Percentiles rank a stretch among this genome's conserved stretches.
Evolutionary conservation across 2,797 vertebrate genomes (phyloP).

Genomic region (Acrossocheilus wenchowensis): DNA sequence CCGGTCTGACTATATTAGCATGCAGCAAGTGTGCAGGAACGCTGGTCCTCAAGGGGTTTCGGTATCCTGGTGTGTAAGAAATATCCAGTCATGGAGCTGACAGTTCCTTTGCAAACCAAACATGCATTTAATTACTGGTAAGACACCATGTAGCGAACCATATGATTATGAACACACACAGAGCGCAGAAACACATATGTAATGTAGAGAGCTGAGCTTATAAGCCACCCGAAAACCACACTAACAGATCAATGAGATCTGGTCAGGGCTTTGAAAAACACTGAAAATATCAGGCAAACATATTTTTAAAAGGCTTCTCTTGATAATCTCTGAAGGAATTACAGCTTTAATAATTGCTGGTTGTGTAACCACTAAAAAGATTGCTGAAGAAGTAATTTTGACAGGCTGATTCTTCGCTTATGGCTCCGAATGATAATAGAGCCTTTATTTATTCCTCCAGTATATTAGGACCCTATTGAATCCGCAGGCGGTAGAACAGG

Average conservation of each 20-base stretch:
- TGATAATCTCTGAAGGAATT: background rate
- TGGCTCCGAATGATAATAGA: slow-evolving; percentile 39
- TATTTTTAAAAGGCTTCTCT: background rate
- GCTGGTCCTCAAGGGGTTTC: slow-evolving; percentile 14
- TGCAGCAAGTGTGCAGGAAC: slow-evolving; percentile 16
- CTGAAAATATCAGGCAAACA: background rate
- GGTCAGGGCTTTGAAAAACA: background rate
- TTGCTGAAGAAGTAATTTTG: background rate
- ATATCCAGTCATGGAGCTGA: slow-evolving; percentile 25
- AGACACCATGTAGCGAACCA: background rate
- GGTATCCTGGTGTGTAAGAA: slow-evolving; percentile 24
- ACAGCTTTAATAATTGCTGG: slow-evolving; percentile 16
- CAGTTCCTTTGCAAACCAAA: slow-evolving; percentile 24
- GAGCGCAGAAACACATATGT: background rate
- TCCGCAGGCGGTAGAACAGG: background rate
- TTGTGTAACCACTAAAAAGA: slow-evolving; percentile 34
- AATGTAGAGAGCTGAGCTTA: background rate
- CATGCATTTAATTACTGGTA: slow-evolving; percentile 39
- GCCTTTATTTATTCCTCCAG: slow-evolving; percentile 42
- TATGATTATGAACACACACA: background rate
- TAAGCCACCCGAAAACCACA: background rate
- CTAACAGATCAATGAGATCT: background rate
- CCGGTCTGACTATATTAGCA: slow-evolving; percentile 33
- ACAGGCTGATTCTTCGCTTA: slow-evolving; percentile 9
- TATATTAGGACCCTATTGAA: slow-evolving; percentile 39